Conservation (phyloP, 2,113 vertebrate species). For the Scomber colias region DNA sequence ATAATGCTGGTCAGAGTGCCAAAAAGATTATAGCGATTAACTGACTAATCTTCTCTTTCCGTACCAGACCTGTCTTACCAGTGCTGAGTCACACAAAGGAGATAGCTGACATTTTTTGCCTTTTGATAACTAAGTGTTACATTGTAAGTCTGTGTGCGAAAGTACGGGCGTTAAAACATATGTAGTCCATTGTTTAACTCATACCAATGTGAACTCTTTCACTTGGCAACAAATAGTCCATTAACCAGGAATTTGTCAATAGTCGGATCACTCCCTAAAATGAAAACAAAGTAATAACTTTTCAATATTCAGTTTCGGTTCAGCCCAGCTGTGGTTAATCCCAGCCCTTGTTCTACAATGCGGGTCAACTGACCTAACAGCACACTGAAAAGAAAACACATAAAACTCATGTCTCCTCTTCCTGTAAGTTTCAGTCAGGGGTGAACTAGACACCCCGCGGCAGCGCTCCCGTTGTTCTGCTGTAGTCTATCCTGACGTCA, state of each 20-base stretch:
- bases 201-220: background rate
- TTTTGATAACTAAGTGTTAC: too few relatives aligned
- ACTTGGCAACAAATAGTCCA: background rate
- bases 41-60: too few relatives aligned
- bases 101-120: too few relatives aligned
- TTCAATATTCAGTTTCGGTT: slow-evolving; percentile 36
- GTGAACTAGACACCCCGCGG: slow-evolving; percentile 24
- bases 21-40: too few relatives aligned
- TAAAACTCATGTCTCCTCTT: slow-evolving; percentile 59
- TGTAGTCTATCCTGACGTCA: slow-evolving; percentile 63
- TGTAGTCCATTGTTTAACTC: background rate
- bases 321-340: slow-evolving; percentile 22
- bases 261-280: background rate
- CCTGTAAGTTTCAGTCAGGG: slow-evolving; percentile 52
- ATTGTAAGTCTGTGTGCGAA: background rate
- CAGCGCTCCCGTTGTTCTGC: slow-evolving; percentile 47
- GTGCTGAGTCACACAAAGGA: too few relatives aligned
- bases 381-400: slow-evolving; percentile 52
- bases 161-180: too few relatives aligned
- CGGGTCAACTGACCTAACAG: slow-evolving; percentile 58
- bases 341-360: slow-evolving; percentile 26
- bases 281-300: slow-evolving; percentile 10
- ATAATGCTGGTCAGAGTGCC: too few relatives aligned
- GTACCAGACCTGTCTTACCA: too few relatives aligned
- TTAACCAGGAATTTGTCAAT: background rate